These are phyloP conservation scores for Collichthys lucidus DNA, from an alignment of 2,113 vertebrate genomes.

Conservation along the genomic window DNA sequence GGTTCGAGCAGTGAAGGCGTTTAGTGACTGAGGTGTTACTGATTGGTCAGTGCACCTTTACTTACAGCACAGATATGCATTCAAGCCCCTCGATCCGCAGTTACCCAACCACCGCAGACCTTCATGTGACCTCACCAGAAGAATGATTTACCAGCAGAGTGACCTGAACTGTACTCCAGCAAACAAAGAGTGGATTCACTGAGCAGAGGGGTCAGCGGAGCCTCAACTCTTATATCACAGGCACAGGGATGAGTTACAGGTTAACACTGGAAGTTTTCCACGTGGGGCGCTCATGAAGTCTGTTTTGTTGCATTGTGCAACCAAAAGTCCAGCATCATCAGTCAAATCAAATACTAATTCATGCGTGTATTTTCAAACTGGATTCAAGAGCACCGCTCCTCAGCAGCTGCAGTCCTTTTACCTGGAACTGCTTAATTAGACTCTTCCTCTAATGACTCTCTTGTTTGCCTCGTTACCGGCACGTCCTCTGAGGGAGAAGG, in stretches of 20 bases:
- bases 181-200: constrained; percentile 34
- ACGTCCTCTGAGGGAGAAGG: constrained; percentile 35
- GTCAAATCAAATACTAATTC: background rate
- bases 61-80: background rate
- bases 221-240: background rate
- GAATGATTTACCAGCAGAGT: constrained; percentile 68
- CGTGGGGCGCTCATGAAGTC: background rate
- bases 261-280: background rate
- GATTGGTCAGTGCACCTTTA: constrained; percentile 1
- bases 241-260: background rate
- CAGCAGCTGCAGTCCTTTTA: background rate
- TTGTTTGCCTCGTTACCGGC: constrained; percentile 54
- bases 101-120: constrained; percentile 14
- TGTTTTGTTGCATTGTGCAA: background rate
- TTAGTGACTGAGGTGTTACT: background rate
- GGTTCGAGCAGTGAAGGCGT: background rate
- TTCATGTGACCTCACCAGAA: constrained; percentile 34
- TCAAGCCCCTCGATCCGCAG: constrained; percentile 9
- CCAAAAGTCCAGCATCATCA: background rate
- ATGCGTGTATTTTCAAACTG: too few species aligned
- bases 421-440: constrained; percentile 58
- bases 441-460: constrained; percentile 35
- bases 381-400: background rate
- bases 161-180: background rate
- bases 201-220: background rate